Evolutionary conservation across 2,113 vertebrate genomes (phyloP).

Genomic region (Burhinus bistriatus): DNA sequence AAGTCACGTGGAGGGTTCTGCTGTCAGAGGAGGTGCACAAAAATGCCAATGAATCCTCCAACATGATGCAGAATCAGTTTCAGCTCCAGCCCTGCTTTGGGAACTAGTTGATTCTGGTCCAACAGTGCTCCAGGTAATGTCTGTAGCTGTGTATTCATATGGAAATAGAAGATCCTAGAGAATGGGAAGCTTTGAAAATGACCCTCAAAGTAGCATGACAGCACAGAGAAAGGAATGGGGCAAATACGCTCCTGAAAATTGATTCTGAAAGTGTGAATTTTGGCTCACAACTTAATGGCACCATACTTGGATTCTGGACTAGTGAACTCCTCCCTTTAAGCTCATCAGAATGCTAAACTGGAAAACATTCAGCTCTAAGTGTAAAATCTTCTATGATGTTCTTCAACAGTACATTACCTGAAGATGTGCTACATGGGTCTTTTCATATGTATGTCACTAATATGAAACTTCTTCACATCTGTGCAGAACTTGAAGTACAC

Average conservation of each 20-base stretch:
- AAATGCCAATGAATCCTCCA: not conserved
- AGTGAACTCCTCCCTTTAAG: not conserved
- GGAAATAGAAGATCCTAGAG: not conserved
- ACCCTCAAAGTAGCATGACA: not conserved
- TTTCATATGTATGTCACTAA: not conserved
- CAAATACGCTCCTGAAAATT: not conserved
- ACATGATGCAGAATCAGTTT: not conserved
- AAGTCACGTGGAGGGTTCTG: not conserved
- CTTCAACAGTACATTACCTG: not conserved
- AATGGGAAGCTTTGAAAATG: not conserved
- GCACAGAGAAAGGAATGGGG: fast-evolving
- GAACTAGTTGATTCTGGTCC: not conserved
- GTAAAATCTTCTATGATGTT: not conserved
- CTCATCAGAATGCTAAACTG: not conserved
- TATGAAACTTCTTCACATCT: not conserved
- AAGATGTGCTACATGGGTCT: not conserved
- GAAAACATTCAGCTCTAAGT: not conserved
- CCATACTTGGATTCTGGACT: not conserved
- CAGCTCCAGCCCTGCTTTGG: not conserved
- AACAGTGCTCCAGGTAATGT: not conserved
- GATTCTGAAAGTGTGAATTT: not conserved
- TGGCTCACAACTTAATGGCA: not conserved
- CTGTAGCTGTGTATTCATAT: not conserved
- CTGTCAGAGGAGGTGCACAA: not conserved
- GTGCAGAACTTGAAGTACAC: not conserved